phyloP scores from a whole-genome alignment of 2,888 invertebrate species.

The Hirtodrosophila duncani region DNA sequence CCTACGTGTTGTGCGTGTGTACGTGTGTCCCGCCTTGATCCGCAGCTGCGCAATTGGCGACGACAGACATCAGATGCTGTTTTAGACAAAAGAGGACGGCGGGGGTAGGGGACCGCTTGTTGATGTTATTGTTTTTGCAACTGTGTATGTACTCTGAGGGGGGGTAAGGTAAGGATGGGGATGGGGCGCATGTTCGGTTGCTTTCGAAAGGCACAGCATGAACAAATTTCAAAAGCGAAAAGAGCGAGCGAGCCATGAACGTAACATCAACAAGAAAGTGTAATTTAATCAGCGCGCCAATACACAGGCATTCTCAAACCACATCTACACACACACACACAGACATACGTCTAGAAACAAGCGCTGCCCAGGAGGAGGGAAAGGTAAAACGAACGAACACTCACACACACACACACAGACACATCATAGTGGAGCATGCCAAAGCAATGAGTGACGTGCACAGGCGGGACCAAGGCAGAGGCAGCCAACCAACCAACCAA shows the following conservation, averaged over 20 bases:
- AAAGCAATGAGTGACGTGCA: constrained; percentile 38
- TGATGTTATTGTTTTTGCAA: constrained; percentile 33
- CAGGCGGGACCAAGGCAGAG: constrained; percentile 55
- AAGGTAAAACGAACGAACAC: not conserved
- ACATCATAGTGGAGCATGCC: not conserved
- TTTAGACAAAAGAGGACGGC: constrained; percentile 12
- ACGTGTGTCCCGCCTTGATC: constrained; percentile 17
- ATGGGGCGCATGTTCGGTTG: not conserved
- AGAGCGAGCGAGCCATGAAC: no score
- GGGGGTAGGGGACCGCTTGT: constrained; percentile 1
- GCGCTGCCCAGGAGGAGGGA: not conserved
- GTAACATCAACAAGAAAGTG: constrained; percentile 32
- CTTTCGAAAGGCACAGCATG: constrained; percentile 10
- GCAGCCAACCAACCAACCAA: constrained; percentile 23
- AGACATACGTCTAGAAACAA: not conserved
- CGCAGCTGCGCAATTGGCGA: constrained; percentile 68
- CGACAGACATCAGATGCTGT: constrained; percentile 63
- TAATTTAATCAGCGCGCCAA: constrained; percentile 61
- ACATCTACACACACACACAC: not conserved
- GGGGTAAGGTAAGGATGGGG: not conserved
- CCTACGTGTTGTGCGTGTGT: constrained; percentile 8
- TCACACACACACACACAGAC: not conserved
- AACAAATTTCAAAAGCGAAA: constrained; percentile 36
- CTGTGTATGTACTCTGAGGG: constrained; percentile 32
- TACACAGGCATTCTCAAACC: constrained; percentile 6